Conservation (phyloP, 2,797 vertebrate species). For the Gobio occitaniae region DNA sequence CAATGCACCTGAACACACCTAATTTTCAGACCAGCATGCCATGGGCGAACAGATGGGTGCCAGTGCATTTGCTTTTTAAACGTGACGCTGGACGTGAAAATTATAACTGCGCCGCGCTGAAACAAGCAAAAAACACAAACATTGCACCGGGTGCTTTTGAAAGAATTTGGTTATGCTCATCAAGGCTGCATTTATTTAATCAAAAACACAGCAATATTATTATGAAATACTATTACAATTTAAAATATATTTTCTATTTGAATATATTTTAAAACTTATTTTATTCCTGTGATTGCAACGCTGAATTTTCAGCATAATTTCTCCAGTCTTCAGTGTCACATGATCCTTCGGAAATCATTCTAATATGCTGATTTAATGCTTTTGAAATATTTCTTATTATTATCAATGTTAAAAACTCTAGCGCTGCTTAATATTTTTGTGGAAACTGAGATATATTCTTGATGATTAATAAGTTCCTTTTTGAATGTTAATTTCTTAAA, state of each 20-base stretch:
- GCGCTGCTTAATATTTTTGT: not conserved
- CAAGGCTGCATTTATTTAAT: not conserved
- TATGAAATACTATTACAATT: not conserved
- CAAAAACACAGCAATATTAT: not conserved
- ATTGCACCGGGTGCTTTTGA: too few species aligned
- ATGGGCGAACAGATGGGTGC: too few species aligned
- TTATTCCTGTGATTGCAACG: not conserved
- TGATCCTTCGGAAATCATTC: not conserved
- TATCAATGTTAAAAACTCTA: not conserved
- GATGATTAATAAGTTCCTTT: not conserved
- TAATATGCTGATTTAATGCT: not conserved
- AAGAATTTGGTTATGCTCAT: not conserved
- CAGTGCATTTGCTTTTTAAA: too few species aligned
- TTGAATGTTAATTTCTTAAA: not conserved
- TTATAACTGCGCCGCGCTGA: too few species aligned
- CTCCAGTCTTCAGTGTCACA: not conserved
- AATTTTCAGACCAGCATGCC: too few species aligned
- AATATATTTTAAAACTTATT: not conserved
- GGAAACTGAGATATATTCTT: not conserved
- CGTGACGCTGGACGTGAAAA: too few species aligned
- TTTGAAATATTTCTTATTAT: not conserved
- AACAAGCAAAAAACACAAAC: too few species aligned
- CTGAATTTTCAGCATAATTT: not conserved
- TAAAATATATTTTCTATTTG: not conserved
- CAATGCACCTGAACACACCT: too few species aligned